Base-by-base conservation (phyloP, 2,113 vertebrate genomes). In the Prinia subflava region DNA sequence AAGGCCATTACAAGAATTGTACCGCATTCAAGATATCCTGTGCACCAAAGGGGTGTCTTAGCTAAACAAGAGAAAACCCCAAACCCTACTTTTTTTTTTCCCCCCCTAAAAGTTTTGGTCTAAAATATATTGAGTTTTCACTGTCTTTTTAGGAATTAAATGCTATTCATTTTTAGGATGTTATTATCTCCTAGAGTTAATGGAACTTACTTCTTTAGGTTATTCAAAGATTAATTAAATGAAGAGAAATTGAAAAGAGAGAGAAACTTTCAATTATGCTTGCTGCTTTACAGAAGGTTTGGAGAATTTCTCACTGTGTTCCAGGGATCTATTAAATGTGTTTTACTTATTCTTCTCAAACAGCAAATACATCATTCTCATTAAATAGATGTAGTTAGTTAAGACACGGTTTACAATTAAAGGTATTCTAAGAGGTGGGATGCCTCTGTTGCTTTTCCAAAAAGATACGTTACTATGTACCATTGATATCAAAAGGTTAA, bases 281-380 rank as follows among this genome's bases (percentile, higher is more conserved):
- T 94, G 31, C n/a, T 84, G 22, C 9, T 87, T 76, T 81, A n/a
- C 18, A 2, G 41, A 62, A 15, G 5, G 55, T 21, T 6, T 55
- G 12, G 25, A 70, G 10, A 53, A 14, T 47, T 49, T 14, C 11
- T 41, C 74, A 5, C 1, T 49, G 18, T 53, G 28, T 28, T 65
- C n/a, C 16, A 70, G 15, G 11, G 13, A 31, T 65, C 25, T 53
- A 35, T 50, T n/a, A 62, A 67, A 63, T 65, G 11, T 52, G 24
- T 30, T 83, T 37, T 11, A 8, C 28, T 73, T 41, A 74, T 3
- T 39, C 8, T 53, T 76, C 33, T 86, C 9, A 35, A 30, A 39
- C 3, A 69, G 41, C 25, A 67, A 44, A 57, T 28, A 6, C 4
- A 20, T 37, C 10, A 5, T 33, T 12, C 4, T 67, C 0, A 0